These are phyloP conservation scores for zebrafish (Danio rerio) DNA, from an alignment of 2,113 vertebrate genomes.

Conservation along the genomic window GRCz12tu NC_133193.1:14991501-14992000, in stretches of 20 bases:
- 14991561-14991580: slow-evolving; percentile 24
- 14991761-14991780: slow-evolving; percentile 39
- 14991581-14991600: slow-evolving; percentile 43
- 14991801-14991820: slow-evolving; percentile 17
- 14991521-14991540: slow-evolving; percentile 20
- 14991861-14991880: neutral
- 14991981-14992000: too few relatives aligned
- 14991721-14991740: slow-evolving; percentile 16
- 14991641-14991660: neutral
- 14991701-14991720: slow-evolving; percentile 19
- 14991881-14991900: neutral
- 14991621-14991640: slow-evolving; percentile 8
- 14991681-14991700: neutral
- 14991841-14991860: neutral
- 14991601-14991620: slow-evolving; percentile 7
- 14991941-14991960: too few relatives aligned
- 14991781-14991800: slow-evolving; percentile 7
- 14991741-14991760: slow-evolving; percentile 18
- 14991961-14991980: too few relatives aligned
- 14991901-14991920: neutral
- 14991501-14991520: slow-evolving; percentile 24
- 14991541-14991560: slow-evolving; percentile 34
- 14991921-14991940: neutral
- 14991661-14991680: neutral
- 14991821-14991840: slow-evolving; percentile 3